These are phyloP conservation scores for Rhynchonema sp. DNA, from an alignment of 2,888 invertebrate species.

Conservation along the genomic window DNA sequence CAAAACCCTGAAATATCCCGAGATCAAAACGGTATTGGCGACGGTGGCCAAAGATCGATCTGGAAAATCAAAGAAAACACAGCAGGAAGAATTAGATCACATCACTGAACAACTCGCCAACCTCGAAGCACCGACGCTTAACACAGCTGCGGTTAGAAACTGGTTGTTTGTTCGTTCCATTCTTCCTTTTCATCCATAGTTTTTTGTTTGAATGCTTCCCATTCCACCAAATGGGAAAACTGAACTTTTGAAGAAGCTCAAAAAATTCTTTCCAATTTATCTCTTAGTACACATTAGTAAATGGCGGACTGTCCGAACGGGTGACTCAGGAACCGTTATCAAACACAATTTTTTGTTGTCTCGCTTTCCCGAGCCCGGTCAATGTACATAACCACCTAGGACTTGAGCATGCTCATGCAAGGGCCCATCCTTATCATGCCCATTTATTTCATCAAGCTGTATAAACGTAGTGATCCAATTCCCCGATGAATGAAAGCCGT, in stretches of 20 bases:
- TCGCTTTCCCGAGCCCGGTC: no score
- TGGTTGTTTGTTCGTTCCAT: not conserved
- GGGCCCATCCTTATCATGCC: no score
- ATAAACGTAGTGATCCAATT: no score
- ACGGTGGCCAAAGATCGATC: conserved; percentile 23
- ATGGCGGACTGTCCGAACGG: no score
- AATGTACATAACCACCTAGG: no score
- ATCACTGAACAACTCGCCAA: conserved; percentile 20
- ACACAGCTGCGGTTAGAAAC: conserved; percentile 16
- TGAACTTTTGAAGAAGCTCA: not conserved
- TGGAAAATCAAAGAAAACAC: conserved; percentile 17
- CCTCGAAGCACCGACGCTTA: conserved; percentile 20
- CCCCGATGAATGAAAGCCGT: no score
- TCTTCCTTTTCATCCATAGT: not conserved
- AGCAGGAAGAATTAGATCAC: conserved; percentile 22
- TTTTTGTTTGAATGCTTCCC: not conserved
- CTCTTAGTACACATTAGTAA: no score
- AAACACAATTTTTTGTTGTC: no score
- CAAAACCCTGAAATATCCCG: conserved; percentile 23
- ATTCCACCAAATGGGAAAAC: not conserved
- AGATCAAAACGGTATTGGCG: conserved; percentile 22
- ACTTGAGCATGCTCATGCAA: no score
- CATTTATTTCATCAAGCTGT: no score
- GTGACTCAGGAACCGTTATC: no score
- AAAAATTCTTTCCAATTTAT: not conserved